Percentiles rank a stretch among this genome's conserved stretches.
Evolutionary conservation across 1,140 invertebrate genomes (phyloP).

Genomic region (Sinella curviseta): DNA sequence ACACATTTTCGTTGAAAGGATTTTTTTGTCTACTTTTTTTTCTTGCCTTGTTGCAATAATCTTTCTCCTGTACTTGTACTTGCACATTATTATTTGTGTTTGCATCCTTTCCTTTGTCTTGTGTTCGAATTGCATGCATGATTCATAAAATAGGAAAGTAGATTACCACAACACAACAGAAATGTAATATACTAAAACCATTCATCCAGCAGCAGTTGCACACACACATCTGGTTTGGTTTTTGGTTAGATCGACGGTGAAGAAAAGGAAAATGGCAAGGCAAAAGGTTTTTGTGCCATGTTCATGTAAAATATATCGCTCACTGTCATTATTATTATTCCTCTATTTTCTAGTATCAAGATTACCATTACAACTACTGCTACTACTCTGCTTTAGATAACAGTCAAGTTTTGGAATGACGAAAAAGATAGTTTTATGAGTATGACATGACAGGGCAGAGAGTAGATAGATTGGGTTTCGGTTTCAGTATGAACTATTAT

Average conservation of each 20-base stretch:
- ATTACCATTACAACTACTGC: background rate
- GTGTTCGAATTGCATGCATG: background rate
- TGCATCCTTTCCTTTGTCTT: background rate
- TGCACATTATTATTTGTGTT: background rate
- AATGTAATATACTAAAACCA: background rate
- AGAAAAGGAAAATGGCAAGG: background rate
- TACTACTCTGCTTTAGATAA: too few relatives aligned
- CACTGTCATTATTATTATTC: too few relatives aligned
- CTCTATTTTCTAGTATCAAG: too few relatives aligned
- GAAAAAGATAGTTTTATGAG: too few relatives aligned
- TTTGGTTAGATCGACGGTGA: background rate
- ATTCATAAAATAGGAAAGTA: constrained; percentile 20
- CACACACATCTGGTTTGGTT: background rate
- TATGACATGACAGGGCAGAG: background rate
- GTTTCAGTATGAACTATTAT: background rate
- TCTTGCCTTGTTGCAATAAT: background rate
- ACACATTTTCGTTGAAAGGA: constrained; percentile 9
- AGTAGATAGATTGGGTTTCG: background rate
- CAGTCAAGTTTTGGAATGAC: too few relatives aligned
- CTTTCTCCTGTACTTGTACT: background rate
- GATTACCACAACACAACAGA: background rate
- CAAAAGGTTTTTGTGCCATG: too few relatives aligned
- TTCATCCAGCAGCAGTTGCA: background rate
- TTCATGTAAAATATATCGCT: too few relatives aligned
- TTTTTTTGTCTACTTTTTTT: background rate